Percentiles rank a stretch among this genome's conserved stretches.
Conservation (phyloP, 2,113 vertebrate genomes). For the Sinosuthora webbiana region DNA sequence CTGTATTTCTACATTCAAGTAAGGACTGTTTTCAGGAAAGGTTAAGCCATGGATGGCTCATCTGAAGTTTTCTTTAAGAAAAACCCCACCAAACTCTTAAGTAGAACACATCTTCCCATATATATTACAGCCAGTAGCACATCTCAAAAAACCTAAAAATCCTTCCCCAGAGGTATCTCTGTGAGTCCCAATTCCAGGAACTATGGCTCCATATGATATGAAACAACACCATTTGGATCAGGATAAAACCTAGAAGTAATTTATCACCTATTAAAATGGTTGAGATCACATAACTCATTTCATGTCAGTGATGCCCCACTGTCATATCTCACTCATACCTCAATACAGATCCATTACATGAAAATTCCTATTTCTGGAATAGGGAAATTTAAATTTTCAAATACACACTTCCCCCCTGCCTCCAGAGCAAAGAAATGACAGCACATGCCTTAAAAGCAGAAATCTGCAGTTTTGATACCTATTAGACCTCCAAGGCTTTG, state of each 20-base stretch:
- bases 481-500: not conserved
- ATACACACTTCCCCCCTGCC: accelerated
- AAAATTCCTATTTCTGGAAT: not conserved
- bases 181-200: not conserved
- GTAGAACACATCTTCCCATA: not conserved
- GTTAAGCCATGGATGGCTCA: not conserved
- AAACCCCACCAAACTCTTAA: not conserved
- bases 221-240: not conserved
- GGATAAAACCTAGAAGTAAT: not conserved
- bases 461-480: not conserved
- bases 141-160: not conserved
- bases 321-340: not conserved
- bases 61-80: not conserved
- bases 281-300: not conserved
- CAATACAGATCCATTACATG: not conserved
- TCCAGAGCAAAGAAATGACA: not conserved
- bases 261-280: not conserved
- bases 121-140: not conserved
- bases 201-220: not conserved
- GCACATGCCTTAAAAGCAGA: not conserved
- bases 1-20: not conserved
- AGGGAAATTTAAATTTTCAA: not conserved
- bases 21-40: not conserved
- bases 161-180: not conserved
- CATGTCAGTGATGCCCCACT: not conserved